Evolutionary conservation across 2,888 invertebrate genomes (phyloP).

Genomic region (Fabriciana adippe): DNA sequence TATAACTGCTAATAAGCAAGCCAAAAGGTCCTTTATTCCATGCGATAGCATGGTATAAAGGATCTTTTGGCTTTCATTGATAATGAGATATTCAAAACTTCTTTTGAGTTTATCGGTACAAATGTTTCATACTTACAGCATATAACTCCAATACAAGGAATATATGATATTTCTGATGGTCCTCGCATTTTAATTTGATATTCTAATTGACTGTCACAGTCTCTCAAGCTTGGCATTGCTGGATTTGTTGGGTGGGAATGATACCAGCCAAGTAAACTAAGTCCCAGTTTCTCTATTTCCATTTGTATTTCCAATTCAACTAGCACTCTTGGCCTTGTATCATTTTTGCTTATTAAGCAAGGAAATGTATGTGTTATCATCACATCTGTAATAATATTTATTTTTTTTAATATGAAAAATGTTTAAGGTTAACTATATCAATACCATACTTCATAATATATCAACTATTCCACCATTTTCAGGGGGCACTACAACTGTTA

Average conservation of each 20-base stretch:
- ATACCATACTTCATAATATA: too few species aligned
- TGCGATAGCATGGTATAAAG: too few species aligned
- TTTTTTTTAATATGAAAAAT: neutral
- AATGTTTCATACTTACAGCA: constrained; percentile 86
- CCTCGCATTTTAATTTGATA: constrained; percentile 98
- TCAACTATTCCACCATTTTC: too few species aligned
- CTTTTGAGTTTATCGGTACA: too few species aligned
- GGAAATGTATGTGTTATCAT: constrained; percentile 95
- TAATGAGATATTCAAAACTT: too few species aligned
- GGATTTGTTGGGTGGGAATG: constrained; percentile 95
- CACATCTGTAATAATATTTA: constrained; percentile 84
- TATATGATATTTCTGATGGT: constrained; percentile 93
- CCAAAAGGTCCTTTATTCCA: too few species aligned
- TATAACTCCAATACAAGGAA: constrained; percentile 95
- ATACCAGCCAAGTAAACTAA: constrained; percentile 96
- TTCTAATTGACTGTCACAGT: constrained; percentile 96
- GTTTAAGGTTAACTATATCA: neutral
- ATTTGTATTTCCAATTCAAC: constrained; percentile 92
- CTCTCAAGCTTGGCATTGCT: constrained; percentile 92
- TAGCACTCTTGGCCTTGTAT: constrained; percentile 88
- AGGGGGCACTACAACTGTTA: too few species aligned
- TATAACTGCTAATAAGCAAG: too few species aligned
- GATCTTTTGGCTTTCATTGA: too few species aligned
- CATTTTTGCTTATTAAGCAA: constrained; percentile 90
- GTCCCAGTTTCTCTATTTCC: constrained; percentile 90